Evolutionary conservation across 53 echinoderm and acorn worm genomes (phyloP), one percentile per base, ranked within the genome.

Genomic region (Stichopus horrens): DNA sequence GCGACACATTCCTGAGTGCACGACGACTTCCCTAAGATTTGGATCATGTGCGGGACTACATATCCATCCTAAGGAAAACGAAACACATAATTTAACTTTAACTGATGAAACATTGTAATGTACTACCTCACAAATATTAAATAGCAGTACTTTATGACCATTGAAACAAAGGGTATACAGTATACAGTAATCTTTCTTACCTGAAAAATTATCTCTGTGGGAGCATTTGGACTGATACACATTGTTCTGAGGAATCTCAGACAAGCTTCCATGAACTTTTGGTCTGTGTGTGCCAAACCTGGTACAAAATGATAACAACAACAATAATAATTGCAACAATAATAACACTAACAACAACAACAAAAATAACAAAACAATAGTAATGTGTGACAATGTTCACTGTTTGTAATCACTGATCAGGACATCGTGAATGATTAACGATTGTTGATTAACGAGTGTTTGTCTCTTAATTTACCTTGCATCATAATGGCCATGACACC

Each of bases 1-100:
- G 97, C 92, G 9, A 97, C 92, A 87, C 95, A 95, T 83, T 95
- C 95, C 55, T 97, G 97, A 2, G 95, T 95, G 23, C 95, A 97
- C 56, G 89, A 83, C 18, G 97, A 95, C 86, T 89, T 90, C 22
- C 95, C 93, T 54, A 97, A 67, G 4, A 97, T 73, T 84, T 94
- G 93, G 57, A 97, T 95, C 91, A 97, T 91, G 66, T 91, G 97
- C 9, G 97, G 95, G 54, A 97, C 89, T 20, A 97, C 92, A 18
- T 93, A 86, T n/a, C 78, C 57, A 88, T 97, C 97, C 97, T 97
- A 89, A 18, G 73, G 23, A 54, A 9, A 37, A 9, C 22, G 77
- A 90, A 90, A 85, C 13, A 88, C 7, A 86, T 21, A 71, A 10
- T 5, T 74, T 18, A 79, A 68, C 52, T 37, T 37, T 37, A 37